These are phyloP conservation scores for Lasius platythorax DNA, from an alignment of 2,888 invertebrate genomes.

Conservation along the genomic window DNA sequence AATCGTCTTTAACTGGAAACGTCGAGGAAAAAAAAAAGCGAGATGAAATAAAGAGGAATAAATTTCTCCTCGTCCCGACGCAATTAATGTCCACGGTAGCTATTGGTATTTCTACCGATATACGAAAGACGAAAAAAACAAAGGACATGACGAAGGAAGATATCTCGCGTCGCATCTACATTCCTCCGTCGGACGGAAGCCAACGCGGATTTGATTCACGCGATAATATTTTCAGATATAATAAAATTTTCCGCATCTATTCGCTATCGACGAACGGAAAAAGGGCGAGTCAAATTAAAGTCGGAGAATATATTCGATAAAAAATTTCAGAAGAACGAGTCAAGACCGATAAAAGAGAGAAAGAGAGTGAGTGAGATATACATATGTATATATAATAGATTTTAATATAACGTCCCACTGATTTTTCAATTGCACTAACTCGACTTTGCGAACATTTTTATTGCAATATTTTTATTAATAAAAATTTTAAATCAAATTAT, in stretches of 20 bases:
- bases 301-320: not conserved
- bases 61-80: constrained; percentile 25
- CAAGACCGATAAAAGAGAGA: not conserved
- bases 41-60: constrained; percentile 32
- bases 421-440: not conserved
- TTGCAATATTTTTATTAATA: not conserved
- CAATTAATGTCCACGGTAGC: constrained; percentile 50
- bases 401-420: not conserved
- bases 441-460: not conserved
- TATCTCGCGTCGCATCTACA: constrained; percentile 32
- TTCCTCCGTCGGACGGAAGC: constrained; percentile 49
- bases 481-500: not conserved
- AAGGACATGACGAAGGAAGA: not conserved
- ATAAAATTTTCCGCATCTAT: constrained; percentile 1
- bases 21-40: not conserved
- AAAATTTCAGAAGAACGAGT: not conserved
- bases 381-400: not conserved
- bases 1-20: constrained; percentile 47
- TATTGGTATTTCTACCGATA: constrained; percentile 46
- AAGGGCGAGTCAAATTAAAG: not conserved
- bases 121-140: constrained; percentile 20
- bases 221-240: not conserved
- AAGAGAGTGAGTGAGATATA: not conserved
- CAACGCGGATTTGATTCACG: constrained; percentile 38
- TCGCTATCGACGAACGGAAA: not conserved